These are phyloP conservation scores for Drosophila incognita DNA, from an alignment of 2,888 invertebrate genomes.

Conservation along the genomic window DNA sequence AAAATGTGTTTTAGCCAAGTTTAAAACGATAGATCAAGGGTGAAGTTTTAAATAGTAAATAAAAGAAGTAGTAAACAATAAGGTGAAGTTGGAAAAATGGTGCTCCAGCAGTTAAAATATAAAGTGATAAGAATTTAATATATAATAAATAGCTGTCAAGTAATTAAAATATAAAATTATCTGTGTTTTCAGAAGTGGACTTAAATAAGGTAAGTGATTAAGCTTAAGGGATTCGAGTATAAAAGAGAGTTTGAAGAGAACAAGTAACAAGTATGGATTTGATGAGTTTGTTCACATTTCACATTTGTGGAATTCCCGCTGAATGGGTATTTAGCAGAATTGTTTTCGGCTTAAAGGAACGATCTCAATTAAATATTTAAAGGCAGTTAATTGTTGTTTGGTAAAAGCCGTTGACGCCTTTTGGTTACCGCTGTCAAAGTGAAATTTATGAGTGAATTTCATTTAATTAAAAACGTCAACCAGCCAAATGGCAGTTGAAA, in stretches of 20 bases:
- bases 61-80: neutral
- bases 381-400: conserved; percentile 56
- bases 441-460: conserved; percentile 74
- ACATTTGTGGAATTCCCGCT: neutral
- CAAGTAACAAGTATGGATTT: neutral
- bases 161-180: neutral
- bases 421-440: conserved; percentile 65
- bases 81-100: neutral
- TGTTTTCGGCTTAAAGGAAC: neutral
- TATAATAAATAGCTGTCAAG: too few relatives aligned
- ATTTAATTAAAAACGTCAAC: conserved; percentile 71
- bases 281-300: neutral
- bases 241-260: neutral
- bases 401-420: conserved; percentile 49
- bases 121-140: neutral
- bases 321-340: neutral
- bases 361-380: conserved; percentile 69
- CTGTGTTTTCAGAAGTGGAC: neutral
- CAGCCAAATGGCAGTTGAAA: conserved; percentile 51
- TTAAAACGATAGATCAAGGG: neutral
- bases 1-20: neutral
- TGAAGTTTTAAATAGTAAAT: neutral
- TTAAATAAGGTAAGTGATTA: neutral
- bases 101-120: neutral
- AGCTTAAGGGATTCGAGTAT: neutral